These are phyloP conservation scores for Cassiopea andromeda DNA, from an alignment of 30 jellyfish, hydroid and myxozoan species.

Conservation along the genomic window DNA sequence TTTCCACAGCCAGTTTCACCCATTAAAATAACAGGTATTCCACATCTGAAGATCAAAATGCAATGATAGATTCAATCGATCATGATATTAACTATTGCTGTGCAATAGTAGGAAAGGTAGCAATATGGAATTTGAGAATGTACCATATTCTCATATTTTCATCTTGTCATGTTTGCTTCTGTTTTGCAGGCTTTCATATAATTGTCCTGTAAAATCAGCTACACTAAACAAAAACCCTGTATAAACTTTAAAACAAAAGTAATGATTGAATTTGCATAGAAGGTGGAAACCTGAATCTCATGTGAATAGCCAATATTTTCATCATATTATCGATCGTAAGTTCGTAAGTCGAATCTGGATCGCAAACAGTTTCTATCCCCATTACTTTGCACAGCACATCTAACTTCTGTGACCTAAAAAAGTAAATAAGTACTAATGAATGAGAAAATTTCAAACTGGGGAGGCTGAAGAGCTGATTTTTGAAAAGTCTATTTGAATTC, in stretches of 20 bases:
- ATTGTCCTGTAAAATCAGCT: no score
- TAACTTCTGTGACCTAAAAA: constrained; percentile 26
- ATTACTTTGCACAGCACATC: constrained; percentile 62
- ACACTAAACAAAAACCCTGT: no score
- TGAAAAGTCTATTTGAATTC: no score
- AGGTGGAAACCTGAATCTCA: constrained; percentile 71
- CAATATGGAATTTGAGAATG: no score
- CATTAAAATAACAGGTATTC: constrained; percentile 78
- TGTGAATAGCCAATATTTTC: constrained; percentile 83
- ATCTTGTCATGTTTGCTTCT: no score
- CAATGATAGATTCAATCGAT: neutral
- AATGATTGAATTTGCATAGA: neutral
- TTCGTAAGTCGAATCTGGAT: constrained; percentile 82
- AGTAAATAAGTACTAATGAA: no score
- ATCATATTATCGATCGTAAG: constrained; percentile 80
- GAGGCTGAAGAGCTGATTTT: no score
- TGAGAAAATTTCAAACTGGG: neutral
- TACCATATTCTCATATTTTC: no score
- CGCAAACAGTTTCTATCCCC: constrained; percentile 60
- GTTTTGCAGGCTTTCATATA: no score
- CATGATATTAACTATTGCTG: neutral
- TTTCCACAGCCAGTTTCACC: constrained; percentile 90
- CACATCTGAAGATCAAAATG: constrained; percentile 30
- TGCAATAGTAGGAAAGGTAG: no score
- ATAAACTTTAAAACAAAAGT: no score